These are phyloP conservation scores for Macheiramphus alcinus DNA, from an alignment of 2,113 vertebrate species.

Conservation along the genomic window DNA sequence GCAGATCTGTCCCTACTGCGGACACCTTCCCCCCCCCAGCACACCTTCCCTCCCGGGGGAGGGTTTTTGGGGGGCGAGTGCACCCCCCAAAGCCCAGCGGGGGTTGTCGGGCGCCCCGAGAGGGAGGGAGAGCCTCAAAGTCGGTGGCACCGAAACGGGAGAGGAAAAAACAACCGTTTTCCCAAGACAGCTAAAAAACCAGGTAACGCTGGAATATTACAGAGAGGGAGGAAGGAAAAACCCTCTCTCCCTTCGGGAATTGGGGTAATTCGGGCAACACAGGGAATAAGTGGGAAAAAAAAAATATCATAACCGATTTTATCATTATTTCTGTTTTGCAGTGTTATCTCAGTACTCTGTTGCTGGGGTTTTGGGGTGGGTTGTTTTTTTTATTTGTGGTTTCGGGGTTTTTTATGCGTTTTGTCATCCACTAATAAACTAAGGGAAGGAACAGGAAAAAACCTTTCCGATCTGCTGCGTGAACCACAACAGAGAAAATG, in stretches of 20 bases:
- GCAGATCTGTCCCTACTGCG: not conserved
- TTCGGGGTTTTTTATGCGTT: rapidly evolving
- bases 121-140: not conserved
- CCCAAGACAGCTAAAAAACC: not conserved
- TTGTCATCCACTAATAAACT: not conserved
- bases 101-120: not conserved
- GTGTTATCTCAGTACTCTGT: not conserved
- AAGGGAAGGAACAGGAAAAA: not conserved
- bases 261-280: not conserved
- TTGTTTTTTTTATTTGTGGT: not conserved
- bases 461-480: rapidly evolving
- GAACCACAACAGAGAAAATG: not conserved
- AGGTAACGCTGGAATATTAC: not conserved
- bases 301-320: not conserved
- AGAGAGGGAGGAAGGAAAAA: not conserved
- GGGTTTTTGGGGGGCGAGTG: rapidly evolving
- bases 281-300: rapidly evolving
- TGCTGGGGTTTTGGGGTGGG: not conserved
- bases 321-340: not conserved
- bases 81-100: not conserved
- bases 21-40: not conserved
- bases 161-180: not conserved
- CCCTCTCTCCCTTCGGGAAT: not conserved
- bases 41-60: not conserved
- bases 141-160: not conserved